Percentiles rank a stretch among this genome's conserved stretches.
Conservation (phyloP, 2,888 invertebrate species). For the Chesias legatella region DNA sequence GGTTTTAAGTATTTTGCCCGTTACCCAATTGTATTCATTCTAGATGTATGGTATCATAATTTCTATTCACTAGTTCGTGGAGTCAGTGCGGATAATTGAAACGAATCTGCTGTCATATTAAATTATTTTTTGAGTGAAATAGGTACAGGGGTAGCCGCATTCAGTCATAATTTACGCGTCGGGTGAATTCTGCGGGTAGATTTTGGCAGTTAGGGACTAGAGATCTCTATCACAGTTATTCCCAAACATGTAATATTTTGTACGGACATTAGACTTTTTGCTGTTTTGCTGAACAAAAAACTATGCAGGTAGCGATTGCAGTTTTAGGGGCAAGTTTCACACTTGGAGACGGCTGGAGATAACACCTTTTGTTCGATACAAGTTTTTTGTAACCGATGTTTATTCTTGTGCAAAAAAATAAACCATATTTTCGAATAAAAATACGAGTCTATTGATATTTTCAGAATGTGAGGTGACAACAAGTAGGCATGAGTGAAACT, state of each 20-base stretch:
- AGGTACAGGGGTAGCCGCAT: slow-evolving; percentile 38
- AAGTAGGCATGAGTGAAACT: no score
- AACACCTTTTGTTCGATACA: slow-evolving; percentile 1
- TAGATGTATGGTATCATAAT: no score
- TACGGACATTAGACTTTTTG: slow-evolving; percentile 7
- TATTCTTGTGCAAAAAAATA: no score
- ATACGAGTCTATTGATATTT: no score
- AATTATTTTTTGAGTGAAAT: slow-evolving; percentile 42
- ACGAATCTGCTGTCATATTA: slow-evolving; percentile 39
- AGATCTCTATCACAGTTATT: slow-evolving; percentile 67
- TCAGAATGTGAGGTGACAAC: no score
- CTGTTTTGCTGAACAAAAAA: neutral
- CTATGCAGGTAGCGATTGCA: neutral
- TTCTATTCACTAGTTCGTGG: no score
- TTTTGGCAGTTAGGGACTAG: slow-evolving; percentile 28
- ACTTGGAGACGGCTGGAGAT: slow-evolving; percentile 12
- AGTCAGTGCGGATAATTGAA: slow-evolving; percentile 2
- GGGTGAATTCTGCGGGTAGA: slow-evolving; percentile 55
- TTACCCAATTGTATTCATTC: no score
- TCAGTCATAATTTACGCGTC: slow-evolving; percentile 46
- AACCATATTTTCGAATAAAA: no score
- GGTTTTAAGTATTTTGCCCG: no score
- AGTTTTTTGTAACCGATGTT: no score
- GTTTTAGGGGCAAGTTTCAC: neutral
- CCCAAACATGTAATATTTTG: slow-evolving; percentile 43